Evolutionary conservation across 2,888 invertebrate species (phyloP).

Genomic region (Gryllus longicercus): DNA sequence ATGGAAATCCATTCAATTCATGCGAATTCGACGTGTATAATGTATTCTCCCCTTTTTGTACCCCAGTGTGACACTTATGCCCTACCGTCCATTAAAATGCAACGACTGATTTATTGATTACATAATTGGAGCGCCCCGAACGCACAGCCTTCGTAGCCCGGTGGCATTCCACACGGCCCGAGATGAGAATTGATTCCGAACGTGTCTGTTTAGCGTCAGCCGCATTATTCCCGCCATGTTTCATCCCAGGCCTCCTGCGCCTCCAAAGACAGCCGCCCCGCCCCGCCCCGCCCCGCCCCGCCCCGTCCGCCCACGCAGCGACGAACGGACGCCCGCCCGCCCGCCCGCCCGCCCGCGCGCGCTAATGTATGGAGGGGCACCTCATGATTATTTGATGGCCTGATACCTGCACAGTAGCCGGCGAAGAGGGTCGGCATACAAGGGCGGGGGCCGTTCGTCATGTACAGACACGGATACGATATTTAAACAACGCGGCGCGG

Average conservation of each 20-base stretch:
- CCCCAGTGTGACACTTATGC: no score
- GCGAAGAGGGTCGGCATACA: neutral
- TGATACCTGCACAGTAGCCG: constrained; percentile 17
- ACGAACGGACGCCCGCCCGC: neutral
- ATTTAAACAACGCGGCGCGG: neutral
- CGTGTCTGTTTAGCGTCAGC: neutral
- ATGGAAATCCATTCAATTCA: no score
- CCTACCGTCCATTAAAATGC: neutral
- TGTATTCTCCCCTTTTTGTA: no score
- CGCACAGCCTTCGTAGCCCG: neutral
- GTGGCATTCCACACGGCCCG: neutral
- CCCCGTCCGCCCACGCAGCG: no score
- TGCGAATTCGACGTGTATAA: no score
- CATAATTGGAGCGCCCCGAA: neutral
- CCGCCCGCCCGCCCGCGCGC: neutral
- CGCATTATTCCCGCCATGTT: neutral
- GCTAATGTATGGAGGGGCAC: constrained; percentile 3
- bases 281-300: neutral
- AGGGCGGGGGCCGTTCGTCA: neutral
- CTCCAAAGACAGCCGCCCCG: neutral
- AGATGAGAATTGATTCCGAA: neutral
- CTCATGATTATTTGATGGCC: constrained; percentile 1
- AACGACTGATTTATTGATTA: neutral
- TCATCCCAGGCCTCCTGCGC: neutral
- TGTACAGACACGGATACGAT: constrained; percentile 3